phyloP scores from a whole-genome alignment of 2,888 invertebrate species.

The Pachymerium ferrugineum region DNA sequence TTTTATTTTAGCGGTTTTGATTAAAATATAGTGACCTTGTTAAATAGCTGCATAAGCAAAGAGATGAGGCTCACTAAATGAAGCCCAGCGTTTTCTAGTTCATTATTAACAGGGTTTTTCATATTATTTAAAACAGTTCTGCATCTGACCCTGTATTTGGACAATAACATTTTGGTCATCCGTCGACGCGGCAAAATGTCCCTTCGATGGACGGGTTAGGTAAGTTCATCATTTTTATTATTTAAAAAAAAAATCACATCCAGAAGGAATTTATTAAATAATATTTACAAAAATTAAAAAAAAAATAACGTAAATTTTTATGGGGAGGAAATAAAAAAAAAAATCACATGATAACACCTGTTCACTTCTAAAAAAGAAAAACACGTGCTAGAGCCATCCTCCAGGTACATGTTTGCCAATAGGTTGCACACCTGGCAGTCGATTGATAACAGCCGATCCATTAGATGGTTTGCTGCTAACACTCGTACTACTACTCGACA shows the following conservation, averaged over 20 bases:
- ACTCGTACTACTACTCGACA: constrained; percentile 24
- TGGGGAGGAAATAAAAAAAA: neutral
- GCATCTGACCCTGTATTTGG: neutral
- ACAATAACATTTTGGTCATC: neutral
- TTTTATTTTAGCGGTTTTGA: neutral
- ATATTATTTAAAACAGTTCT: neutral
- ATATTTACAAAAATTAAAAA: neutral
- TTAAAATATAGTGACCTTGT: constrained; percentile 11
- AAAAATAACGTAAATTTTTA: neutral
- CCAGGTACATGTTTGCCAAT: constrained; percentile 49
- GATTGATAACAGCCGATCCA: constrained; percentile 44
- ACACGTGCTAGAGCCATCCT: constrained; percentile 34
- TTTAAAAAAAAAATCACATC: neutral
- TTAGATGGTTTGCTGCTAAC: constrained; percentile 35
- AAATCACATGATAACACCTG: neutral
- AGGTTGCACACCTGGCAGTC: constrained; percentile 67
- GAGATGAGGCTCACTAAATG: constrained; percentile 5
- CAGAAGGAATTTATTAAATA: neutral
- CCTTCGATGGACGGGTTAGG: constrained; percentile 13
- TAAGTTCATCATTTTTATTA: too few species aligned
- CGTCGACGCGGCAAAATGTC: neutral
- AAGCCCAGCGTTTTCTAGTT: neutral
- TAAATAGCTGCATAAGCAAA: constrained; percentile 21
- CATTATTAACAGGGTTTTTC: neutral
- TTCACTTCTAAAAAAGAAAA: neutral